Evolutionary conservation across 1,140 invertebrate genomes (phyloP), one percentile per base, ranked within the genome.

Genomic region (Drosophila seguyi): DNA sequence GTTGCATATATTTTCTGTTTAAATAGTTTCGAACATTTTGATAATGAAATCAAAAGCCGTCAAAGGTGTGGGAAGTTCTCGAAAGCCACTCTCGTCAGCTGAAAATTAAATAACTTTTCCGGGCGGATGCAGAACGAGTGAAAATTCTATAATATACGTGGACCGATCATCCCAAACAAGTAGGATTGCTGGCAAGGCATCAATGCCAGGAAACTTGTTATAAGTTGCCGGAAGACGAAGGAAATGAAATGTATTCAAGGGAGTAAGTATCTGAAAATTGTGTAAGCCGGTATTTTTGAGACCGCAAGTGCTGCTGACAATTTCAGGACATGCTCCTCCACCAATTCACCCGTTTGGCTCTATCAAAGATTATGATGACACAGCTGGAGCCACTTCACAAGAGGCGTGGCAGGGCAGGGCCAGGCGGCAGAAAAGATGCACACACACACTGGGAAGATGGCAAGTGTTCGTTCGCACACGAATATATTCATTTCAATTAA

Each of bases 401-500:
- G 36, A 72, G 66, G 31, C 50, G 50, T 22, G 50, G 50, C 50
- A 4, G 14, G 50, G 11, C 48, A 7, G 18, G 18, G 18, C 47
- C 2, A 20, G 41, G 20, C 66, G 42, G 56, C 59, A 76, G 77
- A 88, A 67, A 71, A 48, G 65, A 34, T 71, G 66, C 66, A 72
- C 39, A 47, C 25, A n/a, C 13, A 25, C 6, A 59, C 45, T 61
- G 29, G 42, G 5, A 50, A 31, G 42, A 20, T 34, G 48, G 41
- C 63, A 69, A 56, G 48, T 55, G 47, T 53, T 65, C 44, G 47
- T 44, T 65, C 39, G 52, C 38, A 41, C 52, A 79, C 48, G 63
- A 63, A 67, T 79, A 80, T 81, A 81, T 88, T 90, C 74, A 90
- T 90, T 90, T 90, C 81, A 90, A 88, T 90, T 90, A 90, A 90